Evolutionary conservation across 2,888 invertebrate genomes (phyloP).

Genomic region (Monochamus alternatus): DNA sequence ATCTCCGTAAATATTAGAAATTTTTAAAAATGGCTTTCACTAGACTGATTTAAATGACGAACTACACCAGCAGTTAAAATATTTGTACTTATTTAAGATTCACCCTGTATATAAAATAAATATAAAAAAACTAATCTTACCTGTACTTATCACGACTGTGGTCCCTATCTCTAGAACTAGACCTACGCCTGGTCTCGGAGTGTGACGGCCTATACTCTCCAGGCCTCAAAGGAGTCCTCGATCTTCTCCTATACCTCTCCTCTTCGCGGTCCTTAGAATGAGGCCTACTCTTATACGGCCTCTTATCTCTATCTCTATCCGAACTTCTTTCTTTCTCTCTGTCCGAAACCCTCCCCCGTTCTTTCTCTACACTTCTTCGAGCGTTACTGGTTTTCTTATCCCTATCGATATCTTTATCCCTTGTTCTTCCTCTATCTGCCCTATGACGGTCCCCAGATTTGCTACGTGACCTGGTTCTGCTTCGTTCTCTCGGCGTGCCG

Average conservation of each 20-base stretch:
- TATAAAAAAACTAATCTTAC: slow-evolving; percentile 12
- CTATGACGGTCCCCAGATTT: slow-evolving; percentile 14
- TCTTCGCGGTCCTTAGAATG: slow-evolving; percentile 25
- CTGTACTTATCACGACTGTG: slow-evolving; percentile 17
- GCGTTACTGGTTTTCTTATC: slow-evolving; percentile 6
- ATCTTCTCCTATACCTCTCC: slow-evolving; percentile 26
- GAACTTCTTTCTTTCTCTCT: slow-evolving; percentile 27
- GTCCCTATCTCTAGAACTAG: slow-evolving; percentile 18
- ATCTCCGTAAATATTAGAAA: no score
- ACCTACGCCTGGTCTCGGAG: slow-evolving; percentile 24
- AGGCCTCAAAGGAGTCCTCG: slow-evolving; percentile 32
- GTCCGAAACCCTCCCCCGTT: background rate
- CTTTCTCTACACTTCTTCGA: background rate
- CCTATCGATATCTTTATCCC: slow-evolving; percentile 12
- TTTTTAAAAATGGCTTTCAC: no score
- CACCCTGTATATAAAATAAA: no score
- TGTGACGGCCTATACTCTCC: slow-evolving; percentile 35
- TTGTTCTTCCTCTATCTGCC: slow-evolving; percentile 12
- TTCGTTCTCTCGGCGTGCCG: slow-evolving; percentile 13
- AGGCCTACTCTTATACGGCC: slow-evolving; percentile 2
- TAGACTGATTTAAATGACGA: no score
- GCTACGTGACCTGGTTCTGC: slow-evolving; percentile 21
- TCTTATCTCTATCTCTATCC: slow-evolving; percentile 21
- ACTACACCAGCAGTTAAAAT: no score
- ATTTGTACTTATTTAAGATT: no score